phyloP scores from a whole-genome alignment of 2,797 vertebrate genomes.

The Scleropages formosus region DNA sequence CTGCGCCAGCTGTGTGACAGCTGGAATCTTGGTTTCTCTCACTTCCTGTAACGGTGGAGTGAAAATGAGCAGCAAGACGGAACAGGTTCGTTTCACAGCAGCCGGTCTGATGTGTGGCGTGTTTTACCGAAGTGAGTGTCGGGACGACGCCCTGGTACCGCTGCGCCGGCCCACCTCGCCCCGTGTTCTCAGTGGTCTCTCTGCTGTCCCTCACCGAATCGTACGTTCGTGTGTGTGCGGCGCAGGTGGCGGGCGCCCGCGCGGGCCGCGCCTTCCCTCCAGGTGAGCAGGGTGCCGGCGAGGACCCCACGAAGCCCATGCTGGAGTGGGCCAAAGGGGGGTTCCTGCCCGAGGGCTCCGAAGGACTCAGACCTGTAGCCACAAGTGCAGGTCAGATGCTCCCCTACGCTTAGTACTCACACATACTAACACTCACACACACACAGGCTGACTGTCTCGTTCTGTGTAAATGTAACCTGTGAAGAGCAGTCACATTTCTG shows the following conservation, averaged over 20 bases:
- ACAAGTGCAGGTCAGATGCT: constrained; percentile 42
- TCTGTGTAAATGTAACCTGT: too few relatives aligned
- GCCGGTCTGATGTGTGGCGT: background rate
- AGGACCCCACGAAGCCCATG: constrained; percentile 86
- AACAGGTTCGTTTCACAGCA: constrained; percentile 1
- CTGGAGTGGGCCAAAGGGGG: constrained; percentile 87
- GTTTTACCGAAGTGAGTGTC: background rate
- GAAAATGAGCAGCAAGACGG: background rate
- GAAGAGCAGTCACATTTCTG: too few relatives aligned
- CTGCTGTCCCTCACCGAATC: background rate
- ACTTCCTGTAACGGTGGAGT: background rate
- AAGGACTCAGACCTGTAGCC: constrained; percentile 76
- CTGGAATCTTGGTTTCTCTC: background rate
- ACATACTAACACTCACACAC: too few relatives aligned
- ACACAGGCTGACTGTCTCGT: too few relatives aligned
- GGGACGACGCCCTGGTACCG: background rate
- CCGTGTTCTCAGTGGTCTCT: background rate
- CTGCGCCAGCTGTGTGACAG: background rate
- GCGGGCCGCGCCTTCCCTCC: constrained; percentile 76
- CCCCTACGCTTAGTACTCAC: background rate
- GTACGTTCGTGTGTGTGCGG: background rate
- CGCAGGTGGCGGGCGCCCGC: constrained; percentile 81
- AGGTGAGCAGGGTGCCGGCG: constrained; percentile 66
- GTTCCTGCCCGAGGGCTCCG: constrained; percentile 80
- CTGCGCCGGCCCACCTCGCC: background rate